Evolutionary conservation across 2,113 vertebrate species (phyloP).

Genomic region (Bos javanicus): DNA sequence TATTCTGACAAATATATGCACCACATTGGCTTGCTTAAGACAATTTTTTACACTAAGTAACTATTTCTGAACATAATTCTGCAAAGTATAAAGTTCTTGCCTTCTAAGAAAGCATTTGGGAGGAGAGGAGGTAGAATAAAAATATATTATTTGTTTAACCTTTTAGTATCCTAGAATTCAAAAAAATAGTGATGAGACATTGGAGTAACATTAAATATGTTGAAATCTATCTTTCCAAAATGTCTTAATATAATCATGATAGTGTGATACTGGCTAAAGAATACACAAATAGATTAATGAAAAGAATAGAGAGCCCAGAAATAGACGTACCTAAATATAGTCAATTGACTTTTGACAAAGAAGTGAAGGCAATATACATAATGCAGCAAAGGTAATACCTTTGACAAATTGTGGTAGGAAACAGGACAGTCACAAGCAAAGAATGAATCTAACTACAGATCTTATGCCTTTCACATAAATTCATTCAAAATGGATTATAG

Average conservation of each 20-base stretch:
- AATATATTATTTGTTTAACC: neutral
- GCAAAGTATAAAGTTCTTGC: neutral
- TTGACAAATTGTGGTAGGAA: neutral
- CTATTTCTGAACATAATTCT: neutral
- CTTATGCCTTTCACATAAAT: neutral
- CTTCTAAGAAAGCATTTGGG: neutral
- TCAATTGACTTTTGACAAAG: neutral
- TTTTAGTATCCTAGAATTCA: neutral
- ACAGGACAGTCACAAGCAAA: neutral
- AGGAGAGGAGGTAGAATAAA: neutral
- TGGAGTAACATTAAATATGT: neutral
- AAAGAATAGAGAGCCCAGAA: neutral
- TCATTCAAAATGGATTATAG: neutral
- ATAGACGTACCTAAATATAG: neutral
- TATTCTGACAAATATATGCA: neutral
- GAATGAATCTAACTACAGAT: neutral
- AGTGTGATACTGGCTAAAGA: neutral
- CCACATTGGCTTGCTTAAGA: neutral
- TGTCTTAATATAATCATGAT: neutral
- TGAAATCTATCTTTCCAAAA: neutral
- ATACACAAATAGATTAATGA: neutral
- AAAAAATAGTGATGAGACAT: neutral
- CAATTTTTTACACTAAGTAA: neutral
- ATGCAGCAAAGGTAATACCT: neutral
- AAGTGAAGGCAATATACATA: neutral